Evolutionary conservation across 2,797 vertebrate genomes (phyloP), one percentile per base, ranked within the genome.

Genomic region (Pseudochirops cupreus): DNA sequence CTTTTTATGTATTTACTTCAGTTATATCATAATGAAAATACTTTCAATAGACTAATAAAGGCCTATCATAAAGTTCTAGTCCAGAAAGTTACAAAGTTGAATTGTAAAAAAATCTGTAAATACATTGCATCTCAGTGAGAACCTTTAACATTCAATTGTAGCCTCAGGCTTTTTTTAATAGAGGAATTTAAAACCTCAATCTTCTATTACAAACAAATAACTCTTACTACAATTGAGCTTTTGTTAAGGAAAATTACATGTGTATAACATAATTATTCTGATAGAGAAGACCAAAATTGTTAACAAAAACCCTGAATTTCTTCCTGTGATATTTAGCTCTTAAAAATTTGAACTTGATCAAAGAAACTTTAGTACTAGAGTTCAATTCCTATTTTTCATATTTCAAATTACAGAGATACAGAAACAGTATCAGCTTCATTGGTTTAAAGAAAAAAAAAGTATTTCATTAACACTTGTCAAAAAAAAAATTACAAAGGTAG

Each of bases 181-280:
- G 96, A 24, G 58, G 91, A 95, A 95, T 93, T 98, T 93, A 96
- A 98, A 97, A 96, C 39, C 3, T 95, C 96, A 62, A 91, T 96
- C 97, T 98, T 98, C 94, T 96, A 94, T 97, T 96, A 96, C 56
- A 97, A 97, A 97, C 56, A 96, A 98, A 95, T 46, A 97, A 98
- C 54, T 57, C 95, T 95, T 52, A 58, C 93, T 97, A 97, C 67
- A 98, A 95, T 92, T 94, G 82, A 53, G 55, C 87, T 94, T 93
- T 97, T 97, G 94, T 97, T 96, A 96, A 96, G 52, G 56, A 90
- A 92, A 93, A 93, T 96, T 96, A 96, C 91, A 90, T 92, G 95
- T 59, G 93, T 74, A 67, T 92, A 87, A 94, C 91, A 96, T 94
- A 94, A 97, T 95, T 93, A 97, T 97, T 98, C 97, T 98, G 92